These are phyloP conservation scores for Eristalis intricaria DNA, from an alignment of 2,888 invertebrate genomes.

Conservation along the genomic window DNA sequence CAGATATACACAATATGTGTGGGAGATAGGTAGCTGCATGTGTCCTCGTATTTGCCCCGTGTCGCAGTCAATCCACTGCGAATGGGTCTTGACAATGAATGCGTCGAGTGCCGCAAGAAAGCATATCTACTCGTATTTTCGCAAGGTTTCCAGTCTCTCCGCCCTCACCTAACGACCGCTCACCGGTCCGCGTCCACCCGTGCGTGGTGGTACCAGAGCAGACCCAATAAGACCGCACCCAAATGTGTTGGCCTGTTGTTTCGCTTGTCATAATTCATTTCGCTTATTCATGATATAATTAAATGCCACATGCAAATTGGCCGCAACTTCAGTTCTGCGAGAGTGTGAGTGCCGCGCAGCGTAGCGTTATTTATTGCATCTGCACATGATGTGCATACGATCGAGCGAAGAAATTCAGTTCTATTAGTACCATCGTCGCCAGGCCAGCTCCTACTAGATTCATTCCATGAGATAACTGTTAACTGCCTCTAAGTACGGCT, in stretches of 20 bases:
- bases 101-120: conserved; percentile 43
- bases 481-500: conserved; percentile 34
- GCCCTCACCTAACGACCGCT: not conserved
- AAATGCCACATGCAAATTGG: conserved; percentile 55
- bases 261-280: conserved; percentile 61
- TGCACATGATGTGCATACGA: conserved; percentile 54
- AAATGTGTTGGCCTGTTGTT: conserved; percentile 48
- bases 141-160: conserved; percentile 59
- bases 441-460: conserved; percentile 20
- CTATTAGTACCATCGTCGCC: conserved; percentile 43
- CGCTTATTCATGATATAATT: conserved; percentile 60
- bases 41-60: conserved; percentile 17
- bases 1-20: conserved; percentile 47
- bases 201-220: conserved; percentile 2
- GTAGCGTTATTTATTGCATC: conserved; percentile 51
- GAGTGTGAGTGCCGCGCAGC: not conserved
- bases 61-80: conserved; percentile 52
- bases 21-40: not conserved
- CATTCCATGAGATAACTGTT: conserved; percentile 52
- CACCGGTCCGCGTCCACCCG: too few species aligned
- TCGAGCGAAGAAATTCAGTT: conserved; percentile 29
- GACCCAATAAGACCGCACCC: conserved; percentile 53
- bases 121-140: conserved; percentile 21
- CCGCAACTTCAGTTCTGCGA: conserved; percentile 18
- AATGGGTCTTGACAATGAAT: conserved; percentile 67